These are phyloP conservation scores for Himalopsyche kuldschensis DNA, from an alignment of 2,888 invertebrate genomes.

Conservation along the genomic window DNA sequence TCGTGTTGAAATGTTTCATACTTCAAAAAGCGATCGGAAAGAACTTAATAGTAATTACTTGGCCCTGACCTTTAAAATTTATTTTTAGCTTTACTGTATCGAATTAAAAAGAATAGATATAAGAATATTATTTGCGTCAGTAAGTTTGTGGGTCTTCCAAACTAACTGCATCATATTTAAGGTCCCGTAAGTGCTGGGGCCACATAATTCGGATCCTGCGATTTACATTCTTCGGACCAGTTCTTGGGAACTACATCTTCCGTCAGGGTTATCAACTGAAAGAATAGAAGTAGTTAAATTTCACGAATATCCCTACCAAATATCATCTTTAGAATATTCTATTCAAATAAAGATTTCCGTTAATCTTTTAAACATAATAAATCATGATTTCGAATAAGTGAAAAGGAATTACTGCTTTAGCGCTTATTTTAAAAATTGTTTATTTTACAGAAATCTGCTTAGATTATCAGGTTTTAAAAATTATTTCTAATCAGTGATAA, in stretches of 20 bases:
- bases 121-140: not conserved
- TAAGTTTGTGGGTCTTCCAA: not conserved
- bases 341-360: too few species aligned
- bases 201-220: slow-evolving; percentile 41
- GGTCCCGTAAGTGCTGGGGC: slow-evolving; percentile 39
- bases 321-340: too few species aligned
- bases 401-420: too few species aligned
- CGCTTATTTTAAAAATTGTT: too few species aligned
- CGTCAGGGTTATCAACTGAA: slow-evolving; percentile 42
- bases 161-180: slow-evolving; percentile 4
- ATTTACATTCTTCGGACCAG: slow-evolving; percentile 41
- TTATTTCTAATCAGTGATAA: too few species aligned
- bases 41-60: not conserved
- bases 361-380: not conserved
- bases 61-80: too few species aligned
- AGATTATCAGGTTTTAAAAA: too few species aligned
- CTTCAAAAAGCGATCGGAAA: not conserved
- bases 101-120: too few species aligned
- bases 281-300: not conserved
- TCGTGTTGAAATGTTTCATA: too few species aligned
- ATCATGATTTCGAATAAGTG: not conserved
- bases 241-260: slow-evolving; percentile 41
- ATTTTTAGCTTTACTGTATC: too few species aligned
- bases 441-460: too few species aligned
- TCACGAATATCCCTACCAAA: too few species aligned